Evolutionary conservation across 2,113 vertebrate genomes (phyloP).

Genomic region (Heteronetta atricapilla): DNA sequence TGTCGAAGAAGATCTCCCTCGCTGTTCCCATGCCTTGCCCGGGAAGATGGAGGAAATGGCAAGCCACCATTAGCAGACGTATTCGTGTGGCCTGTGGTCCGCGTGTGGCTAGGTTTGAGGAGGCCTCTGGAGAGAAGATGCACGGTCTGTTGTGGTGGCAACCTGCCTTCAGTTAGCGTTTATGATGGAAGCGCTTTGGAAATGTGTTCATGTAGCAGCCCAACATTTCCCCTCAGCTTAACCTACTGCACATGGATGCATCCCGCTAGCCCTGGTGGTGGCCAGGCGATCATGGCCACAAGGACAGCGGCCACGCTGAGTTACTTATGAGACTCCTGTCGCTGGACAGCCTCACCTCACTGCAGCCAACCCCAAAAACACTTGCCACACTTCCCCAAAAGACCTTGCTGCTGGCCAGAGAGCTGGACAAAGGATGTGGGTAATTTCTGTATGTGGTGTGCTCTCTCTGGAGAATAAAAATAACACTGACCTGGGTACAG

Average conservation of each 20-base stretch:
- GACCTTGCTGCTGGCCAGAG: background rate
- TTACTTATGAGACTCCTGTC: fast-evolving
- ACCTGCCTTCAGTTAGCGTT: background rate
- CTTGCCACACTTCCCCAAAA: background rate
- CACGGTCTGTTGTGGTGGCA: background rate
- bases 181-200: background rate
- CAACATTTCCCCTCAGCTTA: background rate
- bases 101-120: background rate
- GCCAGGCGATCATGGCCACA: fast-evolving
- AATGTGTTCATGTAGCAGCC: background rate
- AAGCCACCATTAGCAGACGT: background rate
- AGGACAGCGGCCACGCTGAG: background rate
- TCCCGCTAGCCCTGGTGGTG: fast-evolving
- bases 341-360: background rate
- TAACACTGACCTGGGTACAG: fast-evolving
- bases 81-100: background rate
- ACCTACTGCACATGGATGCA: fast-evolving
- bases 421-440: background rate
- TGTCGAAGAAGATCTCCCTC: fast-evolving
- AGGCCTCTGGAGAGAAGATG: background rate
- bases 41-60: background rate
- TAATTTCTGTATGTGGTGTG: fast-evolving
- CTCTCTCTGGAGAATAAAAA: background rate
- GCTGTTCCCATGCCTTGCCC: fast-evolving
- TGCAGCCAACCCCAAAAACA: fast-evolving